Evolutionary conservation across 2,113 vertebrate species (phyloP).

Genomic region (Petaurus breviceps): DNA sequence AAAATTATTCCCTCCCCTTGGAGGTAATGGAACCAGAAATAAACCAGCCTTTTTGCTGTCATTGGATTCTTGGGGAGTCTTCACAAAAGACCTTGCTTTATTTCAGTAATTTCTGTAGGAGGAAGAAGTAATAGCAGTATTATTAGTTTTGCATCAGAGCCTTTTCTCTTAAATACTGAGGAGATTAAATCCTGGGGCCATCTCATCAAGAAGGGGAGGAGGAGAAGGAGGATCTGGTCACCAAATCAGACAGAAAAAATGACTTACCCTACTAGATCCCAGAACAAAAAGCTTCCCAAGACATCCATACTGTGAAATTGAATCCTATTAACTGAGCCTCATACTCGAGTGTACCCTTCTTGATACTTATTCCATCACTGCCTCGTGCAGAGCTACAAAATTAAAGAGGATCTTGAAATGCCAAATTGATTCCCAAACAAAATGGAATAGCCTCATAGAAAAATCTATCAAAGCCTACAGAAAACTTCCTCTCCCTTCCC

Average conservation of each 20-base stretch:
- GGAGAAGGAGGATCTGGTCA: not conserved
- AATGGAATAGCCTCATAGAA: not conserved
- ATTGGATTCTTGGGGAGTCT: not conserved
- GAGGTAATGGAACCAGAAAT: not conserved
- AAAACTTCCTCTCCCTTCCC: not conserved
- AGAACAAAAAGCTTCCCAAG: not conserved
- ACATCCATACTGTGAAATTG: not conserved
- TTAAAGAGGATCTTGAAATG: not conserved
- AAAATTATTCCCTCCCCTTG: not conserved
- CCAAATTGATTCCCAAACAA: not conserved
- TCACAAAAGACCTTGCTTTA: not conserved
- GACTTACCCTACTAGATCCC: not conserved
- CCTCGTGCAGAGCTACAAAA: not conserved
- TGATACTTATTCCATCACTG: not conserved
- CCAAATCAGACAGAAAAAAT: not conserved
- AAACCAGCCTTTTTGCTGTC: not conserved
- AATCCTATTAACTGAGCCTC: not conserved
- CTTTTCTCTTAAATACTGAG: not conserved
- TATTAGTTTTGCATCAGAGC: not conserved
- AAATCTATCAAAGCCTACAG: not conserved
- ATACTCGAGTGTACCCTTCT: not conserved
- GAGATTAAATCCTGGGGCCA: not conserved
- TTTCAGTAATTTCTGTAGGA: not conserved
- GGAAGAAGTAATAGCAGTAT: not conserved
- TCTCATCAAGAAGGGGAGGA: not conserved